Evolutionary conservation across 1,140 invertebrate genomes (phyloP).

Genomic region (Phymorhynchus buccinoides): DNA sequence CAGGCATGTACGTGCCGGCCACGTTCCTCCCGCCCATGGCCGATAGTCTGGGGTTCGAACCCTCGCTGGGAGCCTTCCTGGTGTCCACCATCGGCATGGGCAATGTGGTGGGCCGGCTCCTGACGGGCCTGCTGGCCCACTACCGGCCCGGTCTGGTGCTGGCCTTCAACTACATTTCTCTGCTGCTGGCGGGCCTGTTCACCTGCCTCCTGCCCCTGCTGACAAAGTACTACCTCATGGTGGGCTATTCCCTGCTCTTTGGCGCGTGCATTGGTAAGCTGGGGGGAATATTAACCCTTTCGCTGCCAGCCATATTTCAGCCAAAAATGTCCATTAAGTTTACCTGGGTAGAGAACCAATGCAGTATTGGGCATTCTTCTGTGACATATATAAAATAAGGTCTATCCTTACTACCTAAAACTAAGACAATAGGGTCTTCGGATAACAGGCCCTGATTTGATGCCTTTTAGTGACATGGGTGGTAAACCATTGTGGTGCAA

Average conservation of each 20-base stretch:
- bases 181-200: conserved; percentile 85
- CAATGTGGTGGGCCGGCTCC: conserved; percentile 77
- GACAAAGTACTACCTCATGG: conserved; percentile 77
- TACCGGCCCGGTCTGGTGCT: conserved; percentile 81
- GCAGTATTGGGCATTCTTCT: too few relatives aligned
- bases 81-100: conserved; percentile 88
- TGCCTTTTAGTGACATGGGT: too few relatives aligned
- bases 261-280: conserved; percentile 88
- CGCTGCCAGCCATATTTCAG: too few relatives aligned
- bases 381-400: too few relatives aligned
- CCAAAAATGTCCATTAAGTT: too few relatives aligned
- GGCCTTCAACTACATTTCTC: conserved; percentile 69
- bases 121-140: conserved; percentile 77
- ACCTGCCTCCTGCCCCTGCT: conserved; percentile 86
- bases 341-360: too few relatives aligned
- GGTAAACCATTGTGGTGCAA: too few relatives aligned
- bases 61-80: conserved; percentile 82
- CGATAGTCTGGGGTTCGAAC: conserved; percentile 69
- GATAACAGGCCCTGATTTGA: too few relatives aligned
- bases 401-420: too few relatives aligned
- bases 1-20: conserved; percentile 58
- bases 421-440: too few relatives aligned
- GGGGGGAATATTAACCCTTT: too few relatives aligned
- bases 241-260: conserved; percentile 87
- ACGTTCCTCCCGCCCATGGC: conserved; percentile 50